Evolutionary conservation across 2,113 vertebrate species (phyloP).

Genomic region (Stigmatopora argus): DNA sequence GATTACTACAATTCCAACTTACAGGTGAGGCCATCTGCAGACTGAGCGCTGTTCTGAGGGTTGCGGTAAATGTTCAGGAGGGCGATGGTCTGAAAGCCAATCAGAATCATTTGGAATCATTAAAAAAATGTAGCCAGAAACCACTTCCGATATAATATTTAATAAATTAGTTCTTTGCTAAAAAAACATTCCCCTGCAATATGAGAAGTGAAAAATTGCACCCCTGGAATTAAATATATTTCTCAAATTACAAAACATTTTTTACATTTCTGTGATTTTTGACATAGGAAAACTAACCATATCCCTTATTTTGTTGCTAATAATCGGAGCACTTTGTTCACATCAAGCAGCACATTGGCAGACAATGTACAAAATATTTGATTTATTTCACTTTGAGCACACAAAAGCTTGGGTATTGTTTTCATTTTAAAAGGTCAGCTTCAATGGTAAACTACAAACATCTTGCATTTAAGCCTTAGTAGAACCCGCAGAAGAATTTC

Average conservation of each 20-base stretch:
- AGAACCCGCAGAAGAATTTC: neutral
- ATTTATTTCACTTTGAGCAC: too few relatives aligned
- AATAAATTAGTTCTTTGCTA: neutral
- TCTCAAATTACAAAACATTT: neutral
- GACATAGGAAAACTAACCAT: too few relatives aligned
- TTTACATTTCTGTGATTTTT: too few relatives aligned
- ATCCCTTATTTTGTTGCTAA: too few relatives aligned
- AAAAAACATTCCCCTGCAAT: neutral
- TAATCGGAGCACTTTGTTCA: too few relatives aligned
- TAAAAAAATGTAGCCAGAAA: neutral
- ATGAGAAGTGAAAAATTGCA: neutral
- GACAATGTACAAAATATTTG: too few relatives aligned
- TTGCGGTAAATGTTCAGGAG: conserved; percentile 99
- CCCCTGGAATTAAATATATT: neutral
- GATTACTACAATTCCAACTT: conserved; percentile 60
- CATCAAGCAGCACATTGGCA: too few relatives aligned
- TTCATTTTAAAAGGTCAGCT: too few relatives aligned
- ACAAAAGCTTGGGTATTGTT: too few relatives aligned
- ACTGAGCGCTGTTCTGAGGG: conserved; percentile 98
- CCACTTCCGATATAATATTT: neutral
- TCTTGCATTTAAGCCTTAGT: neutral
- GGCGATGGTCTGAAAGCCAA: conserved; percentile 96
- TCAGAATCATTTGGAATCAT: neutral
- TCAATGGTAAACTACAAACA: too few relatives aligned
- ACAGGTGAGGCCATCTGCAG: conserved; percentile 96